A percentile compares a stretch with the other conserved stretches of the same genome.
Conservation (phyloP, 2,888 invertebrate genomes). For the Xestia rhomboidea region DNA sequence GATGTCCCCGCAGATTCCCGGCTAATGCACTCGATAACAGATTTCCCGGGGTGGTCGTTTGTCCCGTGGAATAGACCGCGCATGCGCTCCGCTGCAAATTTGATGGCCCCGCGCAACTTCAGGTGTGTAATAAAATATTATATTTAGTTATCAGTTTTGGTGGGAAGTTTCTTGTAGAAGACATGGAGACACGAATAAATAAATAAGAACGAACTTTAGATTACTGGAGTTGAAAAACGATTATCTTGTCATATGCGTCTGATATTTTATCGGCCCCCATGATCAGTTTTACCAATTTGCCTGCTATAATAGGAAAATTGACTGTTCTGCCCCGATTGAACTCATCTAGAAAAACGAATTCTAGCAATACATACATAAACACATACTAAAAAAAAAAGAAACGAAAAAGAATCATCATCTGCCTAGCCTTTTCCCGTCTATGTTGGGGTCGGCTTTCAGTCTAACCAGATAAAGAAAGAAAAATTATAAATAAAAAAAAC, state of each 20-base stretch:
- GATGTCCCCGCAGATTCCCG: constrained; percentile 64
- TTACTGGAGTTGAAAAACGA: neutral
- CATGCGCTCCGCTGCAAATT: constrained; percentile 59
- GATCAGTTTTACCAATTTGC: neutral
- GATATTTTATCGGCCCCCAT: too few relatives aligned
- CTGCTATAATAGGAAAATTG: neutral
- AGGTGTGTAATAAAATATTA: constrained; percentile 65
- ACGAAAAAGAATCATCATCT: neutral
- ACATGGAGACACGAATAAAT: neutral
- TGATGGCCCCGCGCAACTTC: constrained; percentile 53
- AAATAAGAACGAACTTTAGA: neutral
- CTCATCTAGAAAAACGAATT: neutral
- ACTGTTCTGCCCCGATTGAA: neutral
- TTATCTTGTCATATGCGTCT: neutral
- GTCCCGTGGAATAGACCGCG: constrained; percentile 58
- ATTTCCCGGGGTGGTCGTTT: constrained; percentile 77
- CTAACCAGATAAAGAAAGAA: neutral
- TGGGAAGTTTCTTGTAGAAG: constrained; percentile 4
- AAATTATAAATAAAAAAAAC: neutral
- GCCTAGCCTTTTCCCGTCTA: neutral
- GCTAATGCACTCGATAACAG: constrained; percentile 73
- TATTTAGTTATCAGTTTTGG: constrained; percentile 55
- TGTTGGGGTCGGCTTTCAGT: neutral
- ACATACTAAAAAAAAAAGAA: neutral
- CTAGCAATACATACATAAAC: neutral